A percentile compares a stretch with the other conserved stretches of the same genome.
phyloP scores from a whole-genome alignment of 2,888 invertebrate species.

The Luffia ferchaultella region DNA sequence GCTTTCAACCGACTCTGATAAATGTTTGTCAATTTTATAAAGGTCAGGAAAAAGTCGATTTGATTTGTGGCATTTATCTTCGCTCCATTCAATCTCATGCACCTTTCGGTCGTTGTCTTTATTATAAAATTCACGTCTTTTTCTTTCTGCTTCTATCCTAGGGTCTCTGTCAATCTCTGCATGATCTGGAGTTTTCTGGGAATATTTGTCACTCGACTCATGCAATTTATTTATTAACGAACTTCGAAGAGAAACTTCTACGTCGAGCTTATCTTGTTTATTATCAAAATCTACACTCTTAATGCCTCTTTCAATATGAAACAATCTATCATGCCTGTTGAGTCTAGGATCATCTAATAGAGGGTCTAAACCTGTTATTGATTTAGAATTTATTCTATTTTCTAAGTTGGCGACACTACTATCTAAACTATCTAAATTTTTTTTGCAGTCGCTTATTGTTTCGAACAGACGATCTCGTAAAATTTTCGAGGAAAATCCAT shows the following conservation, averaged over 20 bases:
- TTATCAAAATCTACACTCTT: constrained; percentile 32
- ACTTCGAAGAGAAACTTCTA: constrained; percentile 62
- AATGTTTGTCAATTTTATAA: constrained; percentile 38
- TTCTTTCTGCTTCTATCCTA: constrained; percentile 33
- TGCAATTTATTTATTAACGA: constrained; percentile 31
- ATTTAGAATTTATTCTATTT: not conserved
- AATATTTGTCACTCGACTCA: constrained; percentile 22
- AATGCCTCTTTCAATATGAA: constrained; percentile 22
- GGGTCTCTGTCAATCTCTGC: constrained; percentile 22
- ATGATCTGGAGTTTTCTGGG: constrained; percentile 23
- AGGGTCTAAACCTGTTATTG: not conserved
- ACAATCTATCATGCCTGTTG: constrained; percentile 25
- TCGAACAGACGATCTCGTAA: constrained; percentile 2
- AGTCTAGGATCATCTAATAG: constrained; percentile 23
- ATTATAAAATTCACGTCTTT: constrained; percentile 22
- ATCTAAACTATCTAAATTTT: constrained; percentile 5
- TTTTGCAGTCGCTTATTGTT: constrained; percentile 4
- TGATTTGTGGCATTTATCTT: not conserved
- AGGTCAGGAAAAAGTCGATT: constrained; percentile 21
- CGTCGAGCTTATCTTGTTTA: constrained; percentile 6
- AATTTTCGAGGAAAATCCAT: not conserved
- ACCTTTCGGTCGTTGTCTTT: constrained; percentile 16
- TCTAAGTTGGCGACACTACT: constrained; percentile 1
- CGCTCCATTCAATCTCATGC: constrained; percentile 8
- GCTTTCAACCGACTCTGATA: constrained; percentile 6